These are phyloP conservation scores for Danio choprae DNA, from an alignment of 2,797 vertebrate species.

Conservation along the genomic window DNA sequence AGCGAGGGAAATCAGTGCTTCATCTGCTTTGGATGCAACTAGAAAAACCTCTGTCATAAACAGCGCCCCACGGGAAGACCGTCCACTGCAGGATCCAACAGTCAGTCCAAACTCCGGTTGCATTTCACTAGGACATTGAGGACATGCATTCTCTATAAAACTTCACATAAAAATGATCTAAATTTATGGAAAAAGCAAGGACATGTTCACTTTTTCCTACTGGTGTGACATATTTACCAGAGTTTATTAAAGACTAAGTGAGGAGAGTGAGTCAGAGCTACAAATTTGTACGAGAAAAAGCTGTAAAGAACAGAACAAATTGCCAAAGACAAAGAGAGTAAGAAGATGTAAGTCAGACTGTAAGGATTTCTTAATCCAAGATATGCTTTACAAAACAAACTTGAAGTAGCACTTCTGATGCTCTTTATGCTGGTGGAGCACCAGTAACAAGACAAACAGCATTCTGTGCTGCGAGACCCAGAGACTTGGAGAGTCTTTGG, in stretches of 20 bases:
- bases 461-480: slow-evolving; percentile 39
- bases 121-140: slow-evolving; percentile 50
- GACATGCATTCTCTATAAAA: slow-evolving; percentile 45
- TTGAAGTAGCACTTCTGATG: slow-evolving; percentile 3
- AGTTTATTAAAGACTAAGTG: slow-evolving; percentile 23
- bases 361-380: background rate
- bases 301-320: slow-evolving; percentile 22
- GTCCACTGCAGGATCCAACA: slow-evolving; percentile 35
- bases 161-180: slow-evolving; percentile 27
- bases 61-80: slow-evolving; percentile 46
- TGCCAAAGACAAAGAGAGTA: background rate
- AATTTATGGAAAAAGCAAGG: slow-evolving; percentile 35
- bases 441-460: slow-evolving; percentile 40
- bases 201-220: slow-evolving; percentile 13
- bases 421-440: slow-evolving; percentile 31
- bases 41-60: slow-evolving; percentile 58
- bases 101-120: slow-evolving; percentile 23
- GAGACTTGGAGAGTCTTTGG: slow-evolving; percentile 27
- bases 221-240: slow-evolving; percentile 27
- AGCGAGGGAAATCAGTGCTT: slow-evolving; percentile 57
- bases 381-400: slow-evolving; percentile 19
- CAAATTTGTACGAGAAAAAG: background rate
- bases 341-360: background rate
- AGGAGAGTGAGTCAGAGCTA: background rate
- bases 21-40: slow-evolving; percentile 57